Conservation (phyloP, 2,888 invertebrate species). For the Monochamus alternatus region DNA sequence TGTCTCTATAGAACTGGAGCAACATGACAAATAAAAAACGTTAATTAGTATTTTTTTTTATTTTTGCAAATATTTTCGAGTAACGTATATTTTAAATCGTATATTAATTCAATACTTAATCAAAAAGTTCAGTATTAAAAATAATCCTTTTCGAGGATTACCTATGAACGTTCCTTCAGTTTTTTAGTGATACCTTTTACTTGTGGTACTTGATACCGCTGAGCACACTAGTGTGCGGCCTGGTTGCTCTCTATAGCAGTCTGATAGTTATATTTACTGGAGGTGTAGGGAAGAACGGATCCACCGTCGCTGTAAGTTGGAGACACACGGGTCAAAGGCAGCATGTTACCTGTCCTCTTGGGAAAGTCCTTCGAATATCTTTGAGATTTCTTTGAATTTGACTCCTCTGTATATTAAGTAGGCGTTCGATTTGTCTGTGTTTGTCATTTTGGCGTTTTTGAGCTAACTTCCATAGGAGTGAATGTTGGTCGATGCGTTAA, state of each 20-base stretch:
- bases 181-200: constrained; percentile 79
- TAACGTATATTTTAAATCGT: too few relatives aligned
- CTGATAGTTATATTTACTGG: constrained; percentile 82
- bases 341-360: constrained; percentile 27
- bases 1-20: too few relatives aligned
- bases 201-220: constrained; percentile 85
- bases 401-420: constrained; percentile 1
- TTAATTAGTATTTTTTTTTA: too few relatives aligned
- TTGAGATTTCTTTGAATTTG: constrained; percentile 11
- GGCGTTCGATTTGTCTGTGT: background rate
- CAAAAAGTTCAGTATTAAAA: background rate
- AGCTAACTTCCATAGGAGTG: too few relatives aligned
- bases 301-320: constrained; percentile 93
- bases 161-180: constrained; percentile 55
- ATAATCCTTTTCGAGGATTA: background rate
- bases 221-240: constrained; percentile 82
- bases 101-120: background rate
- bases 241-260: constrained; percentile 82
- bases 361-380: constrained; percentile 9
- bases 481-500: too few relatives aligned
- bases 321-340: constrained; percentile 3
- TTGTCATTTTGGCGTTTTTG: too few relatives aligned
- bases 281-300: constrained; percentile 97
- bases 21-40: too few relatives aligned
- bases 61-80: too few relatives aligned